Evolutionary conservation across 2,888 invertebrate genomes (phyloP), one percentile per base, ranked within the genome.

Genomic region (Apodemia mormo): DNA sequence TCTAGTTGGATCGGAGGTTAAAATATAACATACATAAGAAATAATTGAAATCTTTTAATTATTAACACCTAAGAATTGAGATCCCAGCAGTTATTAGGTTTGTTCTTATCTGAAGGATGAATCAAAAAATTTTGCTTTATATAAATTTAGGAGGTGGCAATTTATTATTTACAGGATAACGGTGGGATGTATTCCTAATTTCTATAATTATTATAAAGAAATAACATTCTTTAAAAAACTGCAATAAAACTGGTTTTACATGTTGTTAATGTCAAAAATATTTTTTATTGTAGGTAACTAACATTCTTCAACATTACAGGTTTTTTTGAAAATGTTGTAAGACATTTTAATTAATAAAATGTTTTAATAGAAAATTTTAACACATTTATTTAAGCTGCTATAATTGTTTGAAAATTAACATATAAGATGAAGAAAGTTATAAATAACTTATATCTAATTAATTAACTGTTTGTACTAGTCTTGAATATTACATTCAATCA

Each of bases 401-500:
- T 61, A 61, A 69, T 69, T 49, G 14, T 14, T 14, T 14, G 12
- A 49, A 49, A 49, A 14, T 49, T 68, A 67, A 56, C 64, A 64
- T 65, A 65, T 54, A 12, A 61, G 65, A 33, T 65, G 67, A 49
- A 52, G 37, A 29, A 67, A 67, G 33, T 67, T 56, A 56, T 68
- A 45, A 29, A 69, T 45, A 61, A 52, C 56, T 66, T 33, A 45
- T 66, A 73, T 68, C 72, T 74, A 75, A 30, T 56, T 68, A 69
- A 66, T 71, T 70, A 68, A 73, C 70, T 67, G 67, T 78, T 79
- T 80, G 79, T 77, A 79, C 78, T 78, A 75, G 68, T 70, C 40
- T 54, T 14, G 71, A 65, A 54, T 61, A 58, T 69, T 65, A 66
- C 67, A 72, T 71, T 84, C 91, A 95, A 80, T 94, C 94, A 84